phyloP scores from a whole-genome alignment of 2,113 vertebrate genomes.

The Electrona antarctica region DNA sequence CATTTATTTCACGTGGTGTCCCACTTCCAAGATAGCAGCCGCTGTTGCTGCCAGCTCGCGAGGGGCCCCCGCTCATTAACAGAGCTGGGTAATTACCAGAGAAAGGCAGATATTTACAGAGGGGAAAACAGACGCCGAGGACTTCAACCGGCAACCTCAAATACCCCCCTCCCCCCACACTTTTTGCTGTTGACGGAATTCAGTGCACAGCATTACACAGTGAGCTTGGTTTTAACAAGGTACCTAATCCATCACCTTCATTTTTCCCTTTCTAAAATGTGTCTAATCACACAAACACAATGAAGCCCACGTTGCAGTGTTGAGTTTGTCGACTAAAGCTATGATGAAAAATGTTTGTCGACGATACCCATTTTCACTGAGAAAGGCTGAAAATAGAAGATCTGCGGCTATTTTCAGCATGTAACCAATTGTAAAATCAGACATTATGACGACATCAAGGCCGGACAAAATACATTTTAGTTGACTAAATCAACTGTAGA shows the following conservation, averaged over 20 bases:
- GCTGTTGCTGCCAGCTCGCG: not conserved
- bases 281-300: too few species aligned
- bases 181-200: not conserved
- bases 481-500: too few species aligned
- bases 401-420: too few species aligned
- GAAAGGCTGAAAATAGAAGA: too few species aligned
- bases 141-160: conserved; percentile 55
- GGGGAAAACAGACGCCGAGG: conserved; percentile 26
- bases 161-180: not conserved
- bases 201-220: not conserved
- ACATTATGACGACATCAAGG: too few species aligned
- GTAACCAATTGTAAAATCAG: too few species aligned
- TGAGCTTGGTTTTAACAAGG: conserved; percentile 27
- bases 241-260: conserved; percentile 19
- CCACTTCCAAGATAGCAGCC: conserved; percentile 18
- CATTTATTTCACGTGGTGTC: conserved; percentile 26
- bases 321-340: too few species aligned
- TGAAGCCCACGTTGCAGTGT: too few species aligned
- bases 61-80: conserved; percentile 33
- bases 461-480: too few species aligned
- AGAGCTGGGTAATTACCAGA: conserved; percentile 30
- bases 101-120: conserved; percentile 37
- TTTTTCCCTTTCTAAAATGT: too few species aligned
- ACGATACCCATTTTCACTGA: too few species aligned
- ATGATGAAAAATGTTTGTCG: too few species aligned